A percentile compares a stretch with the other conserved stretches of the same genome.
Conservation (phyloP, 2,888 invertebrate genomes). For the Nudaria mundana region DNA sequence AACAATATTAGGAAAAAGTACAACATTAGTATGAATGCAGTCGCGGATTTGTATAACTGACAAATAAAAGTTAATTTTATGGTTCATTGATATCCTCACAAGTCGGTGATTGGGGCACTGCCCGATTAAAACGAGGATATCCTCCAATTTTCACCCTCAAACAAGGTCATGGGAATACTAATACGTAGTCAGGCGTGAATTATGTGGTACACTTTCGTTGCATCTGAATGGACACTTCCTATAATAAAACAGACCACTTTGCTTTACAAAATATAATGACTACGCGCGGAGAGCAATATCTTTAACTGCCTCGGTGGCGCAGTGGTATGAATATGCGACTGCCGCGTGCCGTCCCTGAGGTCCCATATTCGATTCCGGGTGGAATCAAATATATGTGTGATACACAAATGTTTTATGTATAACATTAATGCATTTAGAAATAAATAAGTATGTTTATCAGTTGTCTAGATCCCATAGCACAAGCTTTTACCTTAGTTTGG, state of each 20-base stretch:
- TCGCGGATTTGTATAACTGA: too few species aligned
- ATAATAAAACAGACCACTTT: constrained; percentile 5
- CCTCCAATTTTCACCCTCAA: constrained; percentile 29
- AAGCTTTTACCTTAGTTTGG: too few species aligned
- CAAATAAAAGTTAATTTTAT: constrained; percentile 54
- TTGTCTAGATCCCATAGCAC: too few species aligned
- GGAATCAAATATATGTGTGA: background rate
- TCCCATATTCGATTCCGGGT: too few species aligned
- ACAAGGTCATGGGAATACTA: constrained; percentile 42
- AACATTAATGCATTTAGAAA: background rate
- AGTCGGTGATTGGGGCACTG: constrained; percentile 26
- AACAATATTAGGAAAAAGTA: too few species aligned
- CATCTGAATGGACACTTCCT: constrained; percentile 10
- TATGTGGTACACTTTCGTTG: constrained; percentile 7
- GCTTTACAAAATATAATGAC: constrained; percentile 5
- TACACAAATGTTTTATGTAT: background rate
- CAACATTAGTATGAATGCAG: too few species aligned
- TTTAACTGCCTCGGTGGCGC: too few species aligned
- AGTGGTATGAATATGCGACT: too few species aligned
- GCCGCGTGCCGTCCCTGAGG: too few species aligned
- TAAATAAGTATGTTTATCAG: too few species aligned
- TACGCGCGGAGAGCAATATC: background rate
- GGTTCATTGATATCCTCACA: constrained; percentile 45
- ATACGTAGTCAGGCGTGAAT: constrained; percentile 19
- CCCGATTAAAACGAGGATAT: constrained; percentile 40